A percentile compares a stretch with the other conserved stretches of the same genome.
Conservation (phyloP, 2,888 invertebrate genomes). For the Spisula subtruncata region DNA sequence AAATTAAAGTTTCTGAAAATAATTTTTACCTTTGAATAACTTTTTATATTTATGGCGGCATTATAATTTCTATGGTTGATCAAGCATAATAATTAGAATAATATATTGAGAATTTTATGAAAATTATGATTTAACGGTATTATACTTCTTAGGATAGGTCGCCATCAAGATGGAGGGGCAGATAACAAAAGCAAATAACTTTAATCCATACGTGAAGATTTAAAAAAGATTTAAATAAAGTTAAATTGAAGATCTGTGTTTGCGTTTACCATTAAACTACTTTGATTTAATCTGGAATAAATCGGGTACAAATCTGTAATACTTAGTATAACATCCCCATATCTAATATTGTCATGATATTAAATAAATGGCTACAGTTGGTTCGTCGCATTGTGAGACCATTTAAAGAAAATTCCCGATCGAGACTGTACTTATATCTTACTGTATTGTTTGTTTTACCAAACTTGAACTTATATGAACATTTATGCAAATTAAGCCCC, state of each 20-base stretch:
- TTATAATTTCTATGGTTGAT: not conserved
- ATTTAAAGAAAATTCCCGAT: not conserved
- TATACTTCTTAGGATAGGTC: conserved; percentile 19
- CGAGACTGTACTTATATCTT: too few species aligned
- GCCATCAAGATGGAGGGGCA: conserved; percentile 30
- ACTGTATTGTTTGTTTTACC: too few species aligned
- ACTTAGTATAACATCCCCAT: conserved; percentile 36
- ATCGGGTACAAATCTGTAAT: conserved; percentile 40
- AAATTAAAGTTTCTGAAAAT: too few species aligned
- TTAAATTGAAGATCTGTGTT: conserved; percentile 41
- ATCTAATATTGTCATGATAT: conserved; percentile 1
- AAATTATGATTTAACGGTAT: not conserved
- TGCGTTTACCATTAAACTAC: conserved; percentile 29
- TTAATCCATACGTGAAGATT: conserved; percentile 36
- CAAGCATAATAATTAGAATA: not conserved
- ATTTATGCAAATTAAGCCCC: too few species aligned
- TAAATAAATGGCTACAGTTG: conserved; percentile 20
- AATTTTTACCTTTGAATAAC: too few species aligned
- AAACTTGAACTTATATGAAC: too few species aligned
- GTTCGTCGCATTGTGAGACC: conserved; percentile 17
- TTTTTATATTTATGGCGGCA: not conserved
- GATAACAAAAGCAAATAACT: conserved; percentile 31
- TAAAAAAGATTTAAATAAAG: conserved; percentile 50
- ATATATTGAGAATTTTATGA: not conserved
- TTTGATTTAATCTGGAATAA: conserved; percentile 38